Base-by-base conservation (phyloP, 2,797 vertebrate genomes). In the Fistularia commersonii region DNA sequence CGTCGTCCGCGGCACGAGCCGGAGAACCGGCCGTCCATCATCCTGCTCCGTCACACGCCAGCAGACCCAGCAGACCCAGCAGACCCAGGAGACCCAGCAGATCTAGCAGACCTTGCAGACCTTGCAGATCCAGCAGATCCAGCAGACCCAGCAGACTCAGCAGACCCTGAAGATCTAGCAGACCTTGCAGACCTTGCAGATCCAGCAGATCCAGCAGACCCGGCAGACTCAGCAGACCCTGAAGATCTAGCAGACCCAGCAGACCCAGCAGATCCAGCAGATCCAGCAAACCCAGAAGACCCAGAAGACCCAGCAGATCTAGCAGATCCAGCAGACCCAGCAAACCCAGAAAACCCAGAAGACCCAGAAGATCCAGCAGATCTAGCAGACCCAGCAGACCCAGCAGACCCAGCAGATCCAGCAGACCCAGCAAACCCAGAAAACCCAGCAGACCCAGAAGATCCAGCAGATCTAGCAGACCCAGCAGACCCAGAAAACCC, bases 21-120 rank as follows among this genome's bases (percentile, higher is more conserved):
- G 40, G 34, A 57, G 54, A 69, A 51, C 46, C 69, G 43, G 38
- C 33, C 59, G 57, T 67, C 62, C 50, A 13, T 70, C 69, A 52
- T 55, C 40, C 50, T 31, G 10, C 57, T 39, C 33, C 13, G 34
- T 50, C 51, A 34, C 32, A 13, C 54, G 12, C 42, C 31, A 42
- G 37, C 14, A 32, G 36, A 23, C 23, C 23, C 23, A 2, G 23
- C 2, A 23, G 23, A 23, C 23, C 23, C 23, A 23, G 23, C 2
- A 23, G 23, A 23, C 23, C 23, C 23, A 23, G 23, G 23, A 23
- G 23, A 23, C 23, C 23, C 23, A 2, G 23, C 2, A 23, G 23
- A 23, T 4, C 23, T 4, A 42, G 37, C 14, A 32, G 36, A 23
- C 23, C 23, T 4, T 23, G 23, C 2, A 23, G 23, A 23, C 23